Base-by-base conservation (phyloP, 2,113 vertebrate species). In the Vulpes lagopus region DNA sequence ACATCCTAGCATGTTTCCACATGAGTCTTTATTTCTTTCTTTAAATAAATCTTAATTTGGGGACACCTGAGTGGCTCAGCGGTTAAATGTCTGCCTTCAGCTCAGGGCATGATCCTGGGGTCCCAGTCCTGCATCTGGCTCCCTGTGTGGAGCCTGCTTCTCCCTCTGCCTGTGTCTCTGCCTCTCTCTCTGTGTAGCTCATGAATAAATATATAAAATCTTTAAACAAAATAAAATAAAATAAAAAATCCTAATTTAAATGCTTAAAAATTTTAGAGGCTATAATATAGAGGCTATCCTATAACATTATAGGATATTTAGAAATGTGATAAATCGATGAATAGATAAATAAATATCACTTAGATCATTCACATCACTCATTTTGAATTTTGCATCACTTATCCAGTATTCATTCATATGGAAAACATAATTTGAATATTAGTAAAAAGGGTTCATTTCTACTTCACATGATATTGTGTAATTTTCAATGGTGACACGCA, bases 381-480 rank as follows among this genome's bases (percentile, higher is more conserved):
- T 83, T 95, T 86, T 76, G 43, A 74, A 79, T 79, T 92, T 86
- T 92, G 8, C 4, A 53, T 88, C 11, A 84, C n/a, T 73, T 32
- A 76, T 82, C 15, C 43, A 89, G 9, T 84, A 57, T 91, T 49
- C 11, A 74, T 74, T 11, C 11, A 23, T 71, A 67, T 57, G 23
- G 17, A 25, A 95, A 97, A 67, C 27, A 79, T 19, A 60, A 9
- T 7, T 71, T 51, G 30, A 2, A 81, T 93, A 82, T 88, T 82
- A 55, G 3, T 91, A 84, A 96, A 65, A 43, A 94, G 7, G 1
- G 4, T 30, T 85, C 14, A 69, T n/a, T 83, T 89, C 88, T 93
- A 62, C 32, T 65, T 80, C 32, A 30, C 80, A 53, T 74, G 82
- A 90, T 38, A 85, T 2, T 83, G 2, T 51, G 1, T 67, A 55